Evolutionary conservation across 23 tunicate genomes (phyloP).

Genomic region (Halocynthia aurantium): DNA sequence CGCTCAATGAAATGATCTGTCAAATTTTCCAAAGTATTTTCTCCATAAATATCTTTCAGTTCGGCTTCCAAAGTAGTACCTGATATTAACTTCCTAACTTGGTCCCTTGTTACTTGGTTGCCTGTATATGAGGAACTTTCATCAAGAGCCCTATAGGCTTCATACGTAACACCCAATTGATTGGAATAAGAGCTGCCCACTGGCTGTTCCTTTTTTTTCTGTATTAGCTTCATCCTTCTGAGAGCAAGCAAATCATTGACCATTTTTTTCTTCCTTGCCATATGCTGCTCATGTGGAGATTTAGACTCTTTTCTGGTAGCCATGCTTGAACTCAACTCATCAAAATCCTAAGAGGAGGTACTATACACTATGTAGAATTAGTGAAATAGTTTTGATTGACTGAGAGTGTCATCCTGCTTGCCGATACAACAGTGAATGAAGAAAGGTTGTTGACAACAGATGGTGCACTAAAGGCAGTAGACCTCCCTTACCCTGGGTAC

Average conservation of each 20-base stretch:
- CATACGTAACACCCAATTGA: conserved; percentile 1
- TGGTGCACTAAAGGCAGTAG: too few species aligned
- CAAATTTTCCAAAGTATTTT: conserved; percentile 26
- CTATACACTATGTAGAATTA: too few species aligned
- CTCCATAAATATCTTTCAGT: conserved; percentile 29
- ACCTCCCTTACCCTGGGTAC: too few species aligned
- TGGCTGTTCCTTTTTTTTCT: conserved; percentile 8
- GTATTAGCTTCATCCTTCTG: conserved; percentile 49
- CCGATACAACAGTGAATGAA: too few species aligned
- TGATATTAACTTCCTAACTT: conserved; percentile 17
- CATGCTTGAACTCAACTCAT: too few species aligned
- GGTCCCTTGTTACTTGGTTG: neutral
- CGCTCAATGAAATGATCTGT: conserved; percentile 25
- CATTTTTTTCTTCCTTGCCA: conserved; percentile 51
- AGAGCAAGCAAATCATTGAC: conserved; percentile 75
- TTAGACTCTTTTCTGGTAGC: too few species aligned
- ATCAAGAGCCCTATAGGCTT: conserved; percentile 7
- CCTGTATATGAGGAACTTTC: neutral
- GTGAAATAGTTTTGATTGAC: too few species aligned
- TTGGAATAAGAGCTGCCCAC: neutral
- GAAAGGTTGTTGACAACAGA: too few species aligned
- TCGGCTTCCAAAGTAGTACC: conserved; percentile 39
- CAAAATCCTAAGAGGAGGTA: too few species aligned
- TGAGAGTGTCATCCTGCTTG: too few species aligned
- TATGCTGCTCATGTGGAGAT: conserved; percentile 14